Evolutionary conservation across 2,888 invertebrate species (phyloP).

Genomic region (Clepsis dumicolana): DNA sequence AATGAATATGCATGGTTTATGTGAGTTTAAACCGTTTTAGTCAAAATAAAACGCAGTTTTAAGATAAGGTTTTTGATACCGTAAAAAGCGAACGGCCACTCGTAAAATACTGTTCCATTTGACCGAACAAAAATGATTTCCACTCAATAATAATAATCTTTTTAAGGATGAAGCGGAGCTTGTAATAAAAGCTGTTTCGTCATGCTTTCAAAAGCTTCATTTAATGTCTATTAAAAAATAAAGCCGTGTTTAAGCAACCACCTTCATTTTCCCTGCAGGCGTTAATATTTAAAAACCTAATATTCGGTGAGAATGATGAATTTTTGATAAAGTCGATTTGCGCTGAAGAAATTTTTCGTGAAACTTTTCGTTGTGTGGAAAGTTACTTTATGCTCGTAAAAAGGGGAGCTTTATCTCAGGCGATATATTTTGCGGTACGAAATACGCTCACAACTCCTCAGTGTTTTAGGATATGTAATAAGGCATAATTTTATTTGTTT

Average conservation of each 20-base stretch:
- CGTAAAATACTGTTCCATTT: background rate
- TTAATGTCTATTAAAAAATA: constrained; percentile 38
- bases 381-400: constrained; percentile 49
- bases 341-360: constrained; percentile 44
- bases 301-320: constrained; percentile 53
- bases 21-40: background rate
- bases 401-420: constrained; percentile 39
- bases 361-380: constrained; percentile 48
- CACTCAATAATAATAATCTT: constrained; percentile 10
- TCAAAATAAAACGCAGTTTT: background rate
- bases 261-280: constrained; percentile 37
- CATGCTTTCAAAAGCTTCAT: constrained; percentile 16
- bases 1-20: background rate
- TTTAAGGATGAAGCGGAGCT: constrained; percentile 21
- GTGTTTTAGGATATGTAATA: constrained; percentile 25
- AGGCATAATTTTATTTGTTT: constrained; percentile 42
- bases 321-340: constrained; percentile 54
- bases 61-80: background rate
- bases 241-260: constrained; percentile 35
- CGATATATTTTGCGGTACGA: constrained; percentile 36
- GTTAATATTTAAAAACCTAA: constrained; percentile 47
- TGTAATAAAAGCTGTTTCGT: constrained; percentile 27
- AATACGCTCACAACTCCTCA: constrained; percentile 27
- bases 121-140: background rate
- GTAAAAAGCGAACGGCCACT: background rate